Base-by-base conservation (phyloP, 2,797 vertebrate species). In the Malurus leucopterus region DNA sequence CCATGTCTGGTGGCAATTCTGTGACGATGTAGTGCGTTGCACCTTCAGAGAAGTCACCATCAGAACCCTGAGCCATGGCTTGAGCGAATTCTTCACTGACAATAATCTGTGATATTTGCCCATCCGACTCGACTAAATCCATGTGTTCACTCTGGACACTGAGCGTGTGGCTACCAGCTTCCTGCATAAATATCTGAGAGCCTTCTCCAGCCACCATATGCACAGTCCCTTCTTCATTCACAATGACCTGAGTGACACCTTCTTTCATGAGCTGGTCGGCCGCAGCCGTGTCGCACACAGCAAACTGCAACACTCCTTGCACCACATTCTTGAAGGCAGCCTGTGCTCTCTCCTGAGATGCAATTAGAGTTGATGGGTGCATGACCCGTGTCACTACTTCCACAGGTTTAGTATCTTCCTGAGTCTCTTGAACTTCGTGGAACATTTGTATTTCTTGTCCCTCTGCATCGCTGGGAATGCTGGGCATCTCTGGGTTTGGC, bases 21-120 rank as follows among this genome's bases (percentile, higher is more conserved):
- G 99, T 99, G 83, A 99, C 99, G 0, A 99, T 99, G 95, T 99
- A 99, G 96, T 99, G 99, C 0, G 99, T 99, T 14, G 97, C 68
- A 13, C 97, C 97, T 85, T 97, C 97, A 4, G 97, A 84, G 76
- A 97, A 97, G 81, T 73, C 29, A 7, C 93, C 76, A 12, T 68
- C 54, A 4, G 96, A 95, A 67, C 96, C 96, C 17, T 94, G 95
- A 61, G 96, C 97, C 97, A 98, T 97, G 54, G 97, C 98, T 91
- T 97, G 96, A 57, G 96, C 96, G 84, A 98, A 88, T 93, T 98
- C 97, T 85, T 98, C 97, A 0, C 90, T 97, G 68, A 98, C 97
- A n/a, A 98, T 97, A 70, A 98, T 97, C 93, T 98, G 97, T 1
- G 97, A 97, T 94, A 98, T 97, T 80, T 97, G 95, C 27, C 96